Percentiles rank a stretch among this genome's conserved stretches.
Evolutionary conservation across 2,113 vertebrate species (phyloP).

Genomic region (Erpornis zantholeuca): DNA sequence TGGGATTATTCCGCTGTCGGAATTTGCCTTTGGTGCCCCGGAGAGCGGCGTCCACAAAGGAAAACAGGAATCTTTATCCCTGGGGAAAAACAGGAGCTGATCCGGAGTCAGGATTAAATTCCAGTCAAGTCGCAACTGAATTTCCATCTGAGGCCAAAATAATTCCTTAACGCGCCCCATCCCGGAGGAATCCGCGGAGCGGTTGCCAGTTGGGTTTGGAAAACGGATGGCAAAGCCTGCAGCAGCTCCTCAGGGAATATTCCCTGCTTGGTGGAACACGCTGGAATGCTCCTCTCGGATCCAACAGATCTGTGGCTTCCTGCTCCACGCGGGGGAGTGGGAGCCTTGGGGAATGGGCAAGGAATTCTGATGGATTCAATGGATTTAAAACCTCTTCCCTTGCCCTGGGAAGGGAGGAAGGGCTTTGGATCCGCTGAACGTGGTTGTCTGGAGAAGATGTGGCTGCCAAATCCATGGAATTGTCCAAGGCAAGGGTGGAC

Average conservation of each 20-base stretch:
- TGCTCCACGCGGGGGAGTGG: rapidly evolving
- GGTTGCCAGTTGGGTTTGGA: neutral
- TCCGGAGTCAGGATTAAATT: neutral
- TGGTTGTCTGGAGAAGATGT: neutral
- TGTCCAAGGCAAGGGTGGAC: neutral
- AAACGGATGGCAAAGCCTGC: neutral
- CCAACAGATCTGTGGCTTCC: neutral
- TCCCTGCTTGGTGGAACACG: neutral
- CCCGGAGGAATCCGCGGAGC: neutral
- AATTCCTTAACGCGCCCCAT: neutral
- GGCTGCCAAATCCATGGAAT: neutral
- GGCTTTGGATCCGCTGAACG: rapidly evolving
- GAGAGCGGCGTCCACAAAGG: neutral
- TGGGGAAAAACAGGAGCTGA: neutral
- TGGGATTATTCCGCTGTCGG: neutral
- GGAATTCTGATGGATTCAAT: neutral
- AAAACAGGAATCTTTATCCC: neutral
- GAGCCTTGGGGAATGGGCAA: neutral
- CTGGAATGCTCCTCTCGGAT: neutral
- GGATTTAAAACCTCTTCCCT: neutral
- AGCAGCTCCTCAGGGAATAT: neutral
- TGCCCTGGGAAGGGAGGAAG: neutral
- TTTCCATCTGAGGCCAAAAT: neutral
- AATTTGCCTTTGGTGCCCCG: neutral
- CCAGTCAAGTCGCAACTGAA: neutral